phyloP scores from a whole-genome alignment of 2,113 vertebrate genomes.

The Carassius gibelio region DNA sequence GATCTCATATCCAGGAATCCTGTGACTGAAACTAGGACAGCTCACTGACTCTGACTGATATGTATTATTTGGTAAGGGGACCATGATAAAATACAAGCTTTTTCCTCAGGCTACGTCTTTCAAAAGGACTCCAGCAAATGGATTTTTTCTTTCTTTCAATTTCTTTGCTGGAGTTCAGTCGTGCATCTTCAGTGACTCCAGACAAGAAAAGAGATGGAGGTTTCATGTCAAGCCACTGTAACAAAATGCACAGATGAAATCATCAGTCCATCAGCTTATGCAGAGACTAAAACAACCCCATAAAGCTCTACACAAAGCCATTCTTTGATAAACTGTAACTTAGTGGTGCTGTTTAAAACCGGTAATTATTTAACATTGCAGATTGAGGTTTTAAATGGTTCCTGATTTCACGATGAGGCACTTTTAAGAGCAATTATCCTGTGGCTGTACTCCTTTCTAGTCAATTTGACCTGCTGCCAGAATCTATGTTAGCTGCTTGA shows the following conservation, averaged over 20 bases:
- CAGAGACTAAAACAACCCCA: constrained; percentile 9
- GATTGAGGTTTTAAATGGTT: constrained; percentile 39
- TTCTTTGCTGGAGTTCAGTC: constrained; percentile 23
- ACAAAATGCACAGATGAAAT: constrained; percentile 19
- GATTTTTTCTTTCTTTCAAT: background rate
- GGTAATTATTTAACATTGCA: constrained; percentile 35
- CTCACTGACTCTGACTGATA: constrained; percentile 4
- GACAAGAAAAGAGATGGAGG: constrained; percentile 21
- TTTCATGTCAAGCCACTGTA: constrained; percentile 30
- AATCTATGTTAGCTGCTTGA: constrained; percentile 17
- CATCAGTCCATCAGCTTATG: constrained; percentile 1
- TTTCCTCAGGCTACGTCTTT: constrained; percentile 30
- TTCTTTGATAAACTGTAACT: constrained; percentile 24
- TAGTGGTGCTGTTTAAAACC: background rate
- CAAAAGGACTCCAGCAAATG: constrained; percentile 26
- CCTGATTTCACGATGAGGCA: constrained; percentile 5
- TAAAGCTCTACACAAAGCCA: background rate
- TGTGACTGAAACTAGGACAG: constrained; percentile 31
- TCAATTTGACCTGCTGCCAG: background rate
- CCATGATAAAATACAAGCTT: constrained; percentile 13
- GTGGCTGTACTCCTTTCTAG: constrained; percentile 1
- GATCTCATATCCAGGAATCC: constrained; percentile 7
- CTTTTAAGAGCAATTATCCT: constrained; percentile 35
- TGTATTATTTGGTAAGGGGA: constrained; percentile 15
- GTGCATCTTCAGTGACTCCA: constrained; percentile 11